A percentile compares a stretch with the other conserved stretches of the same genome.
phyloP scores from a whole-genome alignment of 2,797 vertebrate species.

The Sebastes flavidus region DNA sequence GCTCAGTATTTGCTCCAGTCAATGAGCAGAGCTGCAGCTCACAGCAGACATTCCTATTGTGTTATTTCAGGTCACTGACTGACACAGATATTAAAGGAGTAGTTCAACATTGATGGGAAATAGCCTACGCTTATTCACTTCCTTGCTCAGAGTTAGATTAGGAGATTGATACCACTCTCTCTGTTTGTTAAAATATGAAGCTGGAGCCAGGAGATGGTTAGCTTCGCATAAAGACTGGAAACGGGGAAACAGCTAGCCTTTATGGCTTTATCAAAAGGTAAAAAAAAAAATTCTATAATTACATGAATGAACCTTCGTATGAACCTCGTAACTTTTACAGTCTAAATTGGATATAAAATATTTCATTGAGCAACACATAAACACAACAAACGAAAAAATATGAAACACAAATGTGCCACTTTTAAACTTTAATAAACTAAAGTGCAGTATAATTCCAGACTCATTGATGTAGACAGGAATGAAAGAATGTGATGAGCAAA shows the following conservation, averaged over 20 bases:
- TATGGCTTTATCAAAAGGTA: not conserved
- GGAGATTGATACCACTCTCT: not conserved
- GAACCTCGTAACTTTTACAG: fast-evolving
- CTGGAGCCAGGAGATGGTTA: not conserved
- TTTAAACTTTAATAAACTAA: not conserved
- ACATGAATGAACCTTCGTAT: not conserved
- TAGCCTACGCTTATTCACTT: not conserved
- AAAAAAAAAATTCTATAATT: not conserved
- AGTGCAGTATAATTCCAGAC: not conserved
- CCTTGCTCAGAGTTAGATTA: not conserved
- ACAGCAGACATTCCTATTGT: not conserved
- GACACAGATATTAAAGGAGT: not conserved
- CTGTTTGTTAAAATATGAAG: not conserved
- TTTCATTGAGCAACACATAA: not conserved
- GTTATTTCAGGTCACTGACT: conserved; percentile 33
- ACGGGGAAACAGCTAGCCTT: not conserved
- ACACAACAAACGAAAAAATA: not conserved
- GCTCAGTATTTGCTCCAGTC: conserved; percentile 8
- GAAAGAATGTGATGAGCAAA: not conserved
- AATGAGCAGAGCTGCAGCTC: conserved; percentile 4
- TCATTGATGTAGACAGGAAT: not conserved
- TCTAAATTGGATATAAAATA: not conserved
- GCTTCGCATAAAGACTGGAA: not conserved
- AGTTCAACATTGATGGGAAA: not conserved
- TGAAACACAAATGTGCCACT: not conserved